Conservation (phyloP, 2,113 vertebrate species). For the Xiphias gladius region DNA sequence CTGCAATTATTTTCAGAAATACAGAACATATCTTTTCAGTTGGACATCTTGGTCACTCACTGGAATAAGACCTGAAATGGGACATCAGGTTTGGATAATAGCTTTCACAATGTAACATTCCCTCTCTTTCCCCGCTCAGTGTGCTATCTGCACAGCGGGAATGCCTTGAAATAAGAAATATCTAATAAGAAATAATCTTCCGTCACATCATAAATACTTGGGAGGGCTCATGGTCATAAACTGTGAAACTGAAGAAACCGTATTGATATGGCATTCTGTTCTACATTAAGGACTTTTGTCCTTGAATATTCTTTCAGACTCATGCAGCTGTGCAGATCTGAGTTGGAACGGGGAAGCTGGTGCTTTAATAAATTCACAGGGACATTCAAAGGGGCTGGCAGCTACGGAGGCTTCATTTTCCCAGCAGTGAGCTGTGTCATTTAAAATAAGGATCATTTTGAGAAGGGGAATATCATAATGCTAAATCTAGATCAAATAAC, state of each 20-base stretch:
- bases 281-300: constrained; percentile 77
- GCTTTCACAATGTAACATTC: constrained; percentile 40
- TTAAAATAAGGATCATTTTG: constrained; percentile 81
- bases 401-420: constrained; percentile 81
- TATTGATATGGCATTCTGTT: constrained; percentile 72
- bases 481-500: constrained; percentile 82
- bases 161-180: constrained; percentile 40
- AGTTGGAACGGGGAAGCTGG: constrained; percentile 75
- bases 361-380: constrained; percentile 83
- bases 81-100: constrained; percentile 54
- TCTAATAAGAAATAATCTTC: constrained; percentile 61
- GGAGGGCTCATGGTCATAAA: constrained; percentile 64
- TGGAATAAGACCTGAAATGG: constrained; percentile 48
- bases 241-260: constrained; percentile 66
- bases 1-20: constrained; percentile 71
- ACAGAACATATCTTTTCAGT: constrained; percentile 56
- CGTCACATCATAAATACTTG: constrained; percentile 67
- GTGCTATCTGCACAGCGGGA: constrained; percentile 41
- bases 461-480: constrained; percentile 76
- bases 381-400: constrained; percentile 81
- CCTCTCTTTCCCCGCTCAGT: constrained; percentile 5
- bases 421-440: constrained; percentile 80
- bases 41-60: constrained; percentile 55
- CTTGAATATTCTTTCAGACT: constrained; percentile 77
- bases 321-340: constrained; percentile 74